These are phyloP conservation scores for Plumapathes pennacea DNA, from an alignment of 92 coral and sea anemone genomes.

Conservation along the genomic window DNA sequence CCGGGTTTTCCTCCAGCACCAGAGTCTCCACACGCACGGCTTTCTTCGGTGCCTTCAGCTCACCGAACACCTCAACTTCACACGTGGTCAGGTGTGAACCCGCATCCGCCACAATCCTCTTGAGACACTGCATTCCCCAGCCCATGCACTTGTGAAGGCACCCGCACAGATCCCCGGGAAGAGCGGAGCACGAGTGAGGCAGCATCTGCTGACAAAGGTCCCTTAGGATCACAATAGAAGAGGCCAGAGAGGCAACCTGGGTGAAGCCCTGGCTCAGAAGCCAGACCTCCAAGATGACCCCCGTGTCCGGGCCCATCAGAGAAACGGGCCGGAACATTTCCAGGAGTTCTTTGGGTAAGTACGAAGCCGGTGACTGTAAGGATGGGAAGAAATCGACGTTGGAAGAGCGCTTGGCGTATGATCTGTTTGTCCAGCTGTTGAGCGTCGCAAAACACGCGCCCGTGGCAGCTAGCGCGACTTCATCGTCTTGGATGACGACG, in stretches of 20 bases:
- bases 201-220: slow-evolving; percentile 57
- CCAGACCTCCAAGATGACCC: slow-evolving; percentile 80
- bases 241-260: slow-evolving; percentile 72
- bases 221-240: slow-evolving; percentile 74
- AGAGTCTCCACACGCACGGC: slow-evolving; percentile 6
- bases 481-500: slow-evolving; percentile 82
- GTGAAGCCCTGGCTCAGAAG: slow-evolving; percentile 90
- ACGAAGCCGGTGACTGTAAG: slow-evolving; percentile 69
- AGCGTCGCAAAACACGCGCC: slow-evolving; percentile 95
- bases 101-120: slow-evolving; percentile 79
- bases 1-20: background rate
- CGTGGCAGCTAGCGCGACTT: slow-evolving; percentile 56
- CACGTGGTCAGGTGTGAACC: slow-evolving; percentile 60
- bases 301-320: slow-evolving; percentile 79
- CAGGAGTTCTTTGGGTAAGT: slow-evolving; percentile 69
- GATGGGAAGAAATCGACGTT: slow-evolving; percentile 75
- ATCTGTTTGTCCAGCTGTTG: slow-evolving; percentile 14
- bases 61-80: slow-evolving; percentile 23
- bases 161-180: slow-evolving; percentile 44
- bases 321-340: slow-evolving; percentile 84
- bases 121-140: slow-evolving; percentile 82
- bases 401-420: slow-evolving; percentile 14
- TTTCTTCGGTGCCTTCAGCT: slow-evolving; percentile 1
- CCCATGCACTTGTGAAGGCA: slow-evolving; percentile 82
- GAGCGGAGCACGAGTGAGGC: slow-evolving; percentile 52